These are phyloP conservation scores for Pluvialis apricaria DNA, from an alignment of 2,113 vertebrate genomes.

Conservation along the genomic window DNA sequence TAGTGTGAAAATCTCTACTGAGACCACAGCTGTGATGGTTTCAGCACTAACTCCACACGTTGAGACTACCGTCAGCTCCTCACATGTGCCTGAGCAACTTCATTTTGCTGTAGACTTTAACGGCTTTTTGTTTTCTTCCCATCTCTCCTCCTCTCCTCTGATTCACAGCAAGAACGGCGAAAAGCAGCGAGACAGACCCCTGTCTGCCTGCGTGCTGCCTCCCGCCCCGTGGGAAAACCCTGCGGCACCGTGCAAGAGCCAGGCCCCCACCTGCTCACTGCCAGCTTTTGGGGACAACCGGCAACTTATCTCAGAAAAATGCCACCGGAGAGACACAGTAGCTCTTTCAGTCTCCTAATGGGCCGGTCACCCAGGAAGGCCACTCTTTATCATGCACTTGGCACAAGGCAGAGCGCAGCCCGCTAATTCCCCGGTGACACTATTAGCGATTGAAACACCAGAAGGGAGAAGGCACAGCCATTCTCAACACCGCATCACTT, in stretches of 20 bases:
- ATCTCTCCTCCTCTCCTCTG: background rate
- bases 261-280: background rate
- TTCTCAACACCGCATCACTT: accelerated
- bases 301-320: background rate
- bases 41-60: accelerated
- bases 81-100: background rate
- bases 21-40: background rate
- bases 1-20: background rate
- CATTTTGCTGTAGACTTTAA: background rate
- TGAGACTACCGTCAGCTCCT: background rate
- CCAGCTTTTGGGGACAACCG: background rate
- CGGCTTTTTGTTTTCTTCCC: background rate
- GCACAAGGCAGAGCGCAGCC: background rate
- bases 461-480: background rate
- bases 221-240: background rate
- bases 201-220: background rate
- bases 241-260: background rate
- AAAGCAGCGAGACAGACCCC: background rate
- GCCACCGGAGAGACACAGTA: background rate
- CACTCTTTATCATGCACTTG: background rate
- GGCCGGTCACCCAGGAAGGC: background rate
- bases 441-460: background rate
- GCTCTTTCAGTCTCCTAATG: background rate
- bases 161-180: background rate
- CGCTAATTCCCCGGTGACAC: background rate